Evolutionary conservation across 2,113 vertebrate genomes (phyloP).

Genomic region (Gobio gobio): DNA sequence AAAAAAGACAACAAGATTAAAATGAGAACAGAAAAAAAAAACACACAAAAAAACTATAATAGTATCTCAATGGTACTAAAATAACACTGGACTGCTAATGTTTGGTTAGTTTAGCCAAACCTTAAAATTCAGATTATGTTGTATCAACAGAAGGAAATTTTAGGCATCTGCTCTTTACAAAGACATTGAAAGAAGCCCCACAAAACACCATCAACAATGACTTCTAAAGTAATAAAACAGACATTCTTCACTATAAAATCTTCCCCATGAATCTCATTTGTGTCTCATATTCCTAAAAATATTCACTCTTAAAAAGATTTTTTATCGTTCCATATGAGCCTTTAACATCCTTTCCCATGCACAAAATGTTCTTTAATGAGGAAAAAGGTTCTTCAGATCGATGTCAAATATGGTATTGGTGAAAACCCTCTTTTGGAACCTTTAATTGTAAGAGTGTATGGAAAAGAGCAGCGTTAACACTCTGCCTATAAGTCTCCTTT

Average conservation of each 20-base stretch:
- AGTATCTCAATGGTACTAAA: background rate
- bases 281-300: background rate
- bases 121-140: no score
- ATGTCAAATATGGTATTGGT: no score
- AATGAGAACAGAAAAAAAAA: background rate
- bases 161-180: background rate
- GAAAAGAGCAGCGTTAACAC: background rate
- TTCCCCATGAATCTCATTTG: background rate
- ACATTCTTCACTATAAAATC: background rate
- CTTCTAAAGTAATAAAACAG: background rate
- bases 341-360: no score
- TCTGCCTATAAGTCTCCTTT: background rate
- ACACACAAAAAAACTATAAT: no score
- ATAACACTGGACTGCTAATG: background rate
- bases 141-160: no score
- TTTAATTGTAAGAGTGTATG: background rate
- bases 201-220: background rate
- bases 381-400: no score
- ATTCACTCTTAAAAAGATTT: no score
- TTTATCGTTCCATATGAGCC: no score
- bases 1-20: background rate
- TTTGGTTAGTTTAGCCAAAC: background rate
- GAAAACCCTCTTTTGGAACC: background rate
- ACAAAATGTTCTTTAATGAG: no score
- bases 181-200: background rate